A percentile compares a stretch with the other conserved stretches of the same genome.
phyloP scores from a whole-genome alignment of 37 sponge, comb jelly and placozoan genomes.

The Oscarella lobularis region DNA sequence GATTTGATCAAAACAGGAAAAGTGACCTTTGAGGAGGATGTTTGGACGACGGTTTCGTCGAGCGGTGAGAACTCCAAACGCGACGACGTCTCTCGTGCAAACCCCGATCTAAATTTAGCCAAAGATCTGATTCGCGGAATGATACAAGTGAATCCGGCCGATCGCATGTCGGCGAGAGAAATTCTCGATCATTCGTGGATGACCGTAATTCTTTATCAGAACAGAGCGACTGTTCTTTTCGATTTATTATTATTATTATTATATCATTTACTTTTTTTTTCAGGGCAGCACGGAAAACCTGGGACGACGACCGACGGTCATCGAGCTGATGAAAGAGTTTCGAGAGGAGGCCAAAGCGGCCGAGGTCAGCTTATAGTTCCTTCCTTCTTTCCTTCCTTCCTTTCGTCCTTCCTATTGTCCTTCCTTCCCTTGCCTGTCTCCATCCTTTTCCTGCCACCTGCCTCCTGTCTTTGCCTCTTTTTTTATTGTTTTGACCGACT shows the following conservation, averaged over 20 bases:
- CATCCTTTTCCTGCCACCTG: too few relatives aligned
- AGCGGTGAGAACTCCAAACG: too few relatives aligned
- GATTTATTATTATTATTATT: too few relatives aligned
- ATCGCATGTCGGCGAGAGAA: constrained; percentile 60
- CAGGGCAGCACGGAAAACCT: not conserved
- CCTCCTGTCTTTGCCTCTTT: too few relatives aligned
- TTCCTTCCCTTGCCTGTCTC: too few relatives aligned
- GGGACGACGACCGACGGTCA: not conserved
- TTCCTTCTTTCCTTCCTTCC: too few relatives aligned
- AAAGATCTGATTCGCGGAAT: constrained; percentile 61
- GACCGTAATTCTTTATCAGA: constrained; percentile 36
- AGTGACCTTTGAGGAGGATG: constrained; percentile 27
- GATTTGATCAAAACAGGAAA: constrained; percentile 39
- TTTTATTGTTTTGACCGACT: too few relatives aligned
- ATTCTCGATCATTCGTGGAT: constrained; percentile 81
- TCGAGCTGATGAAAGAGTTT: not conserved
- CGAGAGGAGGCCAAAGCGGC: not conserved
- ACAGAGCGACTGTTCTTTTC: not conserved
- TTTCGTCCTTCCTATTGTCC: too few relatives aligned
- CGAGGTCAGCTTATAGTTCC: too few relatives aligned
- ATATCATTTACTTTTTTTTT: not conserved
- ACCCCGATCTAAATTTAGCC: too few relatives aligned
- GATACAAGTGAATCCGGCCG: constrained; percentile 64
- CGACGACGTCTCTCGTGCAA: too few relatives aligned
- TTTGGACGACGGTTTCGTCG: constrained; percentile 39